phyloP scores from a whole-genome alignment of 2,888 invertebrate genomes.

The Gari tellinella region DNA sequence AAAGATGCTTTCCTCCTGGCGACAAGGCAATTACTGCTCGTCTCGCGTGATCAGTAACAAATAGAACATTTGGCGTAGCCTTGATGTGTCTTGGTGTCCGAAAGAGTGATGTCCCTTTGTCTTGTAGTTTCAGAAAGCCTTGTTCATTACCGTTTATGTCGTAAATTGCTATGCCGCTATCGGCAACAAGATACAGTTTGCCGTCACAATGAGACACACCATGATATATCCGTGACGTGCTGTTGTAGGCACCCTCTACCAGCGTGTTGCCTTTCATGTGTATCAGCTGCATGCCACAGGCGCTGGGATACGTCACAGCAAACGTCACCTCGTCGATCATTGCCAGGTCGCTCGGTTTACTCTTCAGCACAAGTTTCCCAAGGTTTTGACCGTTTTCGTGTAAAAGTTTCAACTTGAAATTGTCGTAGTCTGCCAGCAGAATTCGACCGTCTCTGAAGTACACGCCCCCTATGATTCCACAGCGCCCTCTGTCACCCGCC shows the following conservation, averaged over 20 bases:
- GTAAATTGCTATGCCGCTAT: conserved; percentile 35
- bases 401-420: conserved; percentile 54
- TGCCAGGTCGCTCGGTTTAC: conserved; percentile 50
- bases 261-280: conserved; percentile 33
- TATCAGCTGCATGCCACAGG: conserved; percentile 42
- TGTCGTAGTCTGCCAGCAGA: conserved; percentile 48
- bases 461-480: conserved; percentile 50
- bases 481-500: conserved; percentile 51
- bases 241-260: conserved; percentile 23
- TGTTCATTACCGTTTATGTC: conserved; percentile 36
- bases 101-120: conserved; percentile 28
- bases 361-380: conserved; percentile 33
- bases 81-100: conserved; percentile 28
- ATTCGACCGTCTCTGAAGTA: conserved; percentile 46
- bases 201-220: conserved; percentile 27
- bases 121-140: conserved; percentile 31
- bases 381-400: conserved; percentile 28
- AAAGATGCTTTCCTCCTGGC: conserved; percentile 23
- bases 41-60: conserved; percentile 37
- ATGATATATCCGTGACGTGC: conserved; percentile 33
- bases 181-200: conserved; percentile 35
- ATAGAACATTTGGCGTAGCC: conserved; percentile 30
- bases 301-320: conserved; percentile 32
- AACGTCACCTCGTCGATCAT: conserved; percentile 22
- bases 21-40: conserved; percentile 23